phyloP scores from a whole-genome alignment of 2,888 invertebrate genomes.

The Acanthoscelides obtectus region DNA sequence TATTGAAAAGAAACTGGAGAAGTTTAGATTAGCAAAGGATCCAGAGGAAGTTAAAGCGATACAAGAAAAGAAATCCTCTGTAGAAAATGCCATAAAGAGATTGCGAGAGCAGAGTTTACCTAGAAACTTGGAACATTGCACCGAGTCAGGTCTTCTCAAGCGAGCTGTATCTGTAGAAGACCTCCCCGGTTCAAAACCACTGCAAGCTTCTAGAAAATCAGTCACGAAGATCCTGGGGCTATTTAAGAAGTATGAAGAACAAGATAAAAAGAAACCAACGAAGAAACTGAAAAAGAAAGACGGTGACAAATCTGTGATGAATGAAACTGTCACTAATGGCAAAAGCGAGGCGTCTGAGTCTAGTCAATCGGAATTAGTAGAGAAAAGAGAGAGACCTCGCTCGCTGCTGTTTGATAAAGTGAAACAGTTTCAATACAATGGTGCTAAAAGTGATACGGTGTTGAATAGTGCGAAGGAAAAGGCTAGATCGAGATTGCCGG shows the following conservation, averaged over 20 bases:
- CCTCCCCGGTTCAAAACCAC: constrained; percentile 50
- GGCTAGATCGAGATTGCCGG: constrained; percentile 41
- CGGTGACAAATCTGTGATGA: constrained; percentile 4
- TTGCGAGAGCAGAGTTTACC: constrained; percentile 66
- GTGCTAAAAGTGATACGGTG: constrained; percentile 47
- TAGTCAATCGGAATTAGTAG: constrained; percentile 28
- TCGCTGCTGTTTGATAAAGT: constrained; percentile 54
- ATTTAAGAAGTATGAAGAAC: constrained; percentile 67
- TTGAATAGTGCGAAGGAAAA: constrained; percentile 25
- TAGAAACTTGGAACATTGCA: constrained; percentile 47
- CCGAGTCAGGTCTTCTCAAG: constrained; percentile 65
- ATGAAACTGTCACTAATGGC: constrained; percentile 20
- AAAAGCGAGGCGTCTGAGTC: constrained; percentile 13
- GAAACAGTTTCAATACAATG: constrained; percentile 51
- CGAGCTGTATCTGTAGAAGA: constrained; percentile 70
- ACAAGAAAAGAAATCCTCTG: constrained; percentile 43
- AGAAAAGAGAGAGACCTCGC: constrained; percentile 53
- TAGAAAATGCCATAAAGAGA: constrained; percentile 54
- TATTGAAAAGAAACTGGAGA: constrained; percentile 73
- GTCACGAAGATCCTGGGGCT: constrained; percentile 73
- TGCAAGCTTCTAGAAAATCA: constrained; percentile 59
- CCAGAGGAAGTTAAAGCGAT: constrained; percentile 26
- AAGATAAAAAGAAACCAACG: constrained; percentile 38
- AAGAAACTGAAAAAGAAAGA: constrained; percentile 4
- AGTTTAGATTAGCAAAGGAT: constrained; percentile 52